These are phyloP conservation scores for Lepidocyrtinus sp. DNA, from an alignment of 2,888 invertebrate genomes.

Conservation along the genomic window DNA sequence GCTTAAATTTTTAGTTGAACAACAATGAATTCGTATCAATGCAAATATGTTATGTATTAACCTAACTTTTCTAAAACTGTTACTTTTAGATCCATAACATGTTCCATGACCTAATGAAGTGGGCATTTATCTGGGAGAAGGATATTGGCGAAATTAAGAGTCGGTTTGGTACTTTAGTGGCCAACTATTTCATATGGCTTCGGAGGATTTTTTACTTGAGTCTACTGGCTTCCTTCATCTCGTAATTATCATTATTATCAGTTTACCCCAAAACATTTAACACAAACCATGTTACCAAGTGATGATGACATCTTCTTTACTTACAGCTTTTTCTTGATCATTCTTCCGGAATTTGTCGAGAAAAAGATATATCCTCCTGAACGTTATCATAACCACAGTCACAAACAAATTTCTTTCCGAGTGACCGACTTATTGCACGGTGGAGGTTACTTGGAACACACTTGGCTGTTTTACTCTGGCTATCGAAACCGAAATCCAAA, in stretches of 20 bases:
- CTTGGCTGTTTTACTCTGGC: slow-evolving; percentile 42
- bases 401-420: too few relatives aligned
- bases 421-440: slow-evolving; percentile 16
- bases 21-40: neutral
- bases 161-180: slow-evolving; percentile 19
- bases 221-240: slow-evolving; percentile 8
- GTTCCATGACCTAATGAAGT: slow-evolving; percentile 8
- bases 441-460: slow-evolving; percentile 27
- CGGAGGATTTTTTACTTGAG: slow-evolving; percentile 25
- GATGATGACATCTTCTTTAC: neutral
- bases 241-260: slow-evolving; percentile 13
- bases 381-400: too few relatives aligned
- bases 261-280: neutral
- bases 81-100: neutral
- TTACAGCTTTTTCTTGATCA: neutral
- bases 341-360: neutral
- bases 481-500: slow-evolving; percentile 6
- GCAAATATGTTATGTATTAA: neutral
- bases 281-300: neutral
- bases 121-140: slow-evolving; percentile 29
- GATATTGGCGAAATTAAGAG: slow-evolving; percentile 46
- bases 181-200: slow-evolving; percentile 49
- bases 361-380: neutral
- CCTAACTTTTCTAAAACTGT: neutral
- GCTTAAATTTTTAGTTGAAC: neutral